These are phyloP conservation scores for Oenanthe melanoleuca DNA, from an alignment of 2,113 vertebrate genomes.

Conservation along the genomic window DNA sequence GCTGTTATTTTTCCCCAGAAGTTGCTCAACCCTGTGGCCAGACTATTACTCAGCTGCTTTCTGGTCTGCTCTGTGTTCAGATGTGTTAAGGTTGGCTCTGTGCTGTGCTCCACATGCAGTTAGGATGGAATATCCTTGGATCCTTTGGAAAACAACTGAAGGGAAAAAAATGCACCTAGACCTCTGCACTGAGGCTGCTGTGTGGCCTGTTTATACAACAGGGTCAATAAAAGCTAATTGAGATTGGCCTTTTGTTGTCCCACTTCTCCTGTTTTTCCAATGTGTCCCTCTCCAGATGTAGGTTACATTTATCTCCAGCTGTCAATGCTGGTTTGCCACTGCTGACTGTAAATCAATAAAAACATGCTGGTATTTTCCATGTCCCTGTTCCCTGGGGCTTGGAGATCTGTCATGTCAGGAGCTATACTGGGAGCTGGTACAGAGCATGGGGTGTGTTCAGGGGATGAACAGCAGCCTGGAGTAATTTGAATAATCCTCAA, in stretches of 20 bases:
- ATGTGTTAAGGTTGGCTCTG: neutral
- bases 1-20: neutral
- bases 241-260: neutral
- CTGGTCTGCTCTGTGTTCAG: neutral
- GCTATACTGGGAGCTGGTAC: neutral
- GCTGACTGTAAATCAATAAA: neutral
- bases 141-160: neutral
- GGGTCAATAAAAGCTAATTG: constrained; percentile 4
- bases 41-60: neutral
- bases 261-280: neutral
- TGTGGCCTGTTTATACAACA: neutral
- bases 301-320: neutral
- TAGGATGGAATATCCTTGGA: neutral
- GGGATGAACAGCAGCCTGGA: neutral
- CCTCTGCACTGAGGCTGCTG: neutral
- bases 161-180: neutral
- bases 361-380: neutral
- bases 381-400: neutral
- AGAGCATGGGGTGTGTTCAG: neutral
- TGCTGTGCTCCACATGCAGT: neutral
- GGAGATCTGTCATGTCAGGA: neutral
- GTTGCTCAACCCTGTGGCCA: neutral
- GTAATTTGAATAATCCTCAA: neutral
- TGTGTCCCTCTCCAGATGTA: neutral
- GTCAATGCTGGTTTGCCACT: neutral